A percentile compares a stretch with the other conserved stretches of the same genome.
These are phyloP conservation scores for Hydroisotoma schaefferi DNA, from an alignment of 2,888 invertebrate species.

Conservation along the genomic window DNA sequence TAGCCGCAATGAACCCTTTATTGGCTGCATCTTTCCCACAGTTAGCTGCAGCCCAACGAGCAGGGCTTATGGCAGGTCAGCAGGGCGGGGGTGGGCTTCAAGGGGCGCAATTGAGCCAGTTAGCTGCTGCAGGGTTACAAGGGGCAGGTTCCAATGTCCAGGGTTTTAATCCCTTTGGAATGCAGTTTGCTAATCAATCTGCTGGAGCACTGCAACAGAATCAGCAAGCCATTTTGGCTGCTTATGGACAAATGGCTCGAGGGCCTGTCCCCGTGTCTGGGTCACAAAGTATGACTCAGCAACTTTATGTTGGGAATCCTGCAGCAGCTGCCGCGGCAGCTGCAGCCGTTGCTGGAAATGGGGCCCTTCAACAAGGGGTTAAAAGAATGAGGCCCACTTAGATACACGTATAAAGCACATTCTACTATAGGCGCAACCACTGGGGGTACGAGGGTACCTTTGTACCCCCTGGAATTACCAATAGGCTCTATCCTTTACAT, in stretches of 20 bases:
- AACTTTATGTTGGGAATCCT: constrained; percentile 47
- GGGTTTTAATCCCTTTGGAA: constrained; percentile 47
- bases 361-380: constrained; percentile 39
- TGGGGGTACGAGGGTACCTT: too few species aligned
- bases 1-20: constrained; percentile 45
- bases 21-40: constrained; percentile 47
- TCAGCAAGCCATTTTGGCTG: constrained; percentile 46
- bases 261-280: constrained; percentile 39
- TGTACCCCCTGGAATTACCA: too few species aligned
- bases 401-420: too few species aligned
- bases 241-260: constrained; percentile 44
- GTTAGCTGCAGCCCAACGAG: constrained; percentile 47
- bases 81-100: constrained; percentile 31
- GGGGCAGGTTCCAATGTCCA: constrained; percentile 35
- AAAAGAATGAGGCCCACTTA: constrained; percentile 47
- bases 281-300: constrained; percentile 43
- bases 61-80: constrained; percentile 35
- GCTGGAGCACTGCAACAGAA: constrained; percentile 40
- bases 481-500: too few species aligned
- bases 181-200: constrained; percentile 44
- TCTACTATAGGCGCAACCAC: too few species aligned
- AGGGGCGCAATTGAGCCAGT: constrained; percentile 50
- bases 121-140: constrained; percentile 51
- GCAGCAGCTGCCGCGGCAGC: constrained; percentile 49
- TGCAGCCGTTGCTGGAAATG: constrained; percentile 49